Percentiles rank a stretch among this genome's conserved stretches.
Evolutionary conservation across 2,797 vertebrate species (phyloP).

Genomic region (Cynodonichthys magdalenae): DNA sequence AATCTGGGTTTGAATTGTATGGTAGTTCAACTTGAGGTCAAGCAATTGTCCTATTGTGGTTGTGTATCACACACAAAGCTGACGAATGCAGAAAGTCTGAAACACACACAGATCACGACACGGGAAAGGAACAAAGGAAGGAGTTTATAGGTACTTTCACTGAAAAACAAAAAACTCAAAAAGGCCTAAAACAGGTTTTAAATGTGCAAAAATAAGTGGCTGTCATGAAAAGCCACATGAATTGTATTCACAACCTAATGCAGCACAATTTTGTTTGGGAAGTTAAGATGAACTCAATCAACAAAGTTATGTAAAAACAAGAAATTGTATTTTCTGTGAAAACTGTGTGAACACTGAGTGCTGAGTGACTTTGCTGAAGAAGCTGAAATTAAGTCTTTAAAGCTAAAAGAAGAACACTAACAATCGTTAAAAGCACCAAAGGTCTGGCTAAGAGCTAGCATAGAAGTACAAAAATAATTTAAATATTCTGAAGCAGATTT

Average conservation of each 20-base stretch:
- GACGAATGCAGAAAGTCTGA: slow-evolving; percentile 31
- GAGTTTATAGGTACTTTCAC: slow-evolving; percentile 28
- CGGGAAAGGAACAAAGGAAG: slow-evolving; percentile 18
- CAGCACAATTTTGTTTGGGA: too few relatives aligned
- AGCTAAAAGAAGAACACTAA: too few relatives aligned
- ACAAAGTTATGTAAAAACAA: too few relatives aligned
- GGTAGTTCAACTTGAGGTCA: slow-evolving; percentile 70
- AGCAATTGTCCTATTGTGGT: slow-evolving; percentile 52
- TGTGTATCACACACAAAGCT: slow-evolving; percentile 33
- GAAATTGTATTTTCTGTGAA: too few relatives aligned
- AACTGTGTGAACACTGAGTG: too few relatives aligned
- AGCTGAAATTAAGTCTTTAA: too few relatives aligned
- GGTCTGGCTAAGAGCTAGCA: too few relatives aligned
- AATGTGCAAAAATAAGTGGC: slow-evolving; percentile 1
- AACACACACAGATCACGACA: slow-evolving; percentile 36
- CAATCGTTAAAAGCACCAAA: too few relatives aligned
- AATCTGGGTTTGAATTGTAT: slow-evolving; percentile 62
- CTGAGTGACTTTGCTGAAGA: too few relatives aligned
- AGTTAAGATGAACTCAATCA: too few relatives aligned
- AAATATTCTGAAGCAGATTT: too few relatives aligned
- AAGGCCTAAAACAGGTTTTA: not conserved
- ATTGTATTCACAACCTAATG: not conserved
- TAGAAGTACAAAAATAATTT: too few relatives aligned
- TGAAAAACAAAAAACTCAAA: not conserved
- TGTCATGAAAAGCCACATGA: slow-evolving; percentile 11